Base-by-base conservation (phyloP, 2,113 vertebrate genomes). In the Actenoides hombroni region DNA sequence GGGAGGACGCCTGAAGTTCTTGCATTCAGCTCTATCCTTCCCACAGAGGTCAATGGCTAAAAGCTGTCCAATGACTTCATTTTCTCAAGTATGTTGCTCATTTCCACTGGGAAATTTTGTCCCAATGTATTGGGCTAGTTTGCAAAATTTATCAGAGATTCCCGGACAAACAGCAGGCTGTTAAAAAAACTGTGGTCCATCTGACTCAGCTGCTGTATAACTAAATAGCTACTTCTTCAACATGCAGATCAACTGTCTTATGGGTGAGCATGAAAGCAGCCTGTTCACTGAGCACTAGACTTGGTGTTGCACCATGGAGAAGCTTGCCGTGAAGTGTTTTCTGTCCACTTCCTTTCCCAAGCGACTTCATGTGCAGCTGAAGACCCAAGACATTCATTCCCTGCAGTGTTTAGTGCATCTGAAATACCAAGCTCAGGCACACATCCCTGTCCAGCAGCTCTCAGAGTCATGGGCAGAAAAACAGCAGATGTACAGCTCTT, bases 51-150 rank as follows among this genome's bases (percentile, higher is more conserved):
- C 33, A 31, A 42, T 3, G 11, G 19, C 48, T 42, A 61, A 61
- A 65, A 75, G 11, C 19, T 46, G 11, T 33, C 8, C 6, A 40
- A 6, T 23, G 18, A 23, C 12, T 0, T 1, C 0, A 0, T 89
- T 70, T 79, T 65, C 33, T 65, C 25, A 56, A 28, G 11, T 13
- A 10, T 16, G 14, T 57, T 83, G 26, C 31, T 84, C 16, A 63
- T 68, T 92, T 80, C 16, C n/a, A 80, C 16, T 11, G 40, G 26
- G 4, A 83, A 76, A 67, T 67, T 56, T 71, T 63, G 15, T 51
- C 40, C 15, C 26, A 24, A 1, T 63, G 26, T 35, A 71, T 71
- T 20, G 23, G 16, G 6, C 17, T 11, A 57, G 40, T 82, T 61
- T 37, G 29, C 33, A 86, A 75, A 37, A 75, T 23, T 26, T 17